A percentile compares a stretch with the other conserved stretches of the same genome.
These are phyloP conservation scores for Malurus splendens DNA, from an alignment of 2,797 vertebrate species.

Conservation along the genomic window DNA sequence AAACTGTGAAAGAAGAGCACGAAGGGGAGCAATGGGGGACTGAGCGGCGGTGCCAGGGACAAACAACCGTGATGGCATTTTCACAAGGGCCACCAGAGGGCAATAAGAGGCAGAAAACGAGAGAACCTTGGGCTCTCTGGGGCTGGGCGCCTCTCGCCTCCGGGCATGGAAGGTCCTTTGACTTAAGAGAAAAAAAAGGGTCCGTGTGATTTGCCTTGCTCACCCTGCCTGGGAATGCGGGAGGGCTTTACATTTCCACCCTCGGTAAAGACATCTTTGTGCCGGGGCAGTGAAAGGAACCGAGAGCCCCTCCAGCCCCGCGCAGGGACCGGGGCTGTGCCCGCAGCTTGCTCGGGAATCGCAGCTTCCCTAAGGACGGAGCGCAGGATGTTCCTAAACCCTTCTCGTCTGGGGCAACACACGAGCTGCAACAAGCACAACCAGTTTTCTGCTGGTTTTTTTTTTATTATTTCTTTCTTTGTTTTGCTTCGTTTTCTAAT, in stretches of 20 bases:
- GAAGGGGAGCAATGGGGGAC: not conserved
- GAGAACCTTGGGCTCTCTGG: accelerated
- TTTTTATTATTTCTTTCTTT: not conserved
- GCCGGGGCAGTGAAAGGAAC: accelerated
- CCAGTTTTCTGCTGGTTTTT: not conserved
- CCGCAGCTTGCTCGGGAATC: accelerated
- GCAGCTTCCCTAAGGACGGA: accelerated
- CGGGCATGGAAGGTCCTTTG: not conserved
- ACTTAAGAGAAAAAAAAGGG: accelerated
- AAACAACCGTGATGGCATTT: not conserved
- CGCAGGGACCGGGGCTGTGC: not conserved
- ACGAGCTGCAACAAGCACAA: not conserved
- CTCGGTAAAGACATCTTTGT: accelerated
- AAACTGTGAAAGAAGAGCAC: not conserved
- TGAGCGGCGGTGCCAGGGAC: accelerated
- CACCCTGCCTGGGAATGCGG: no score
- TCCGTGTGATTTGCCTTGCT: not conserved
- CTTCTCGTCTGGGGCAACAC: accelerated
- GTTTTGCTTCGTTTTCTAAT: accelerated
- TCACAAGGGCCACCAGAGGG: slow-evolving; percentile 45
- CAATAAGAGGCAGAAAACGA: slow-evolving; percentile 18
- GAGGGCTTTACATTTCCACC: not conserved
- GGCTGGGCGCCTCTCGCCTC: accelerated
- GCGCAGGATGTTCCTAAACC: accelerated
- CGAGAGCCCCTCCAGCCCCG: not conserved